Percentiles rank a stretch among this genome's conserved stretches.
Conservation (phyloP, 2,113 vertebrate species). For the Sinocyclocheilus grahami region DNA sequence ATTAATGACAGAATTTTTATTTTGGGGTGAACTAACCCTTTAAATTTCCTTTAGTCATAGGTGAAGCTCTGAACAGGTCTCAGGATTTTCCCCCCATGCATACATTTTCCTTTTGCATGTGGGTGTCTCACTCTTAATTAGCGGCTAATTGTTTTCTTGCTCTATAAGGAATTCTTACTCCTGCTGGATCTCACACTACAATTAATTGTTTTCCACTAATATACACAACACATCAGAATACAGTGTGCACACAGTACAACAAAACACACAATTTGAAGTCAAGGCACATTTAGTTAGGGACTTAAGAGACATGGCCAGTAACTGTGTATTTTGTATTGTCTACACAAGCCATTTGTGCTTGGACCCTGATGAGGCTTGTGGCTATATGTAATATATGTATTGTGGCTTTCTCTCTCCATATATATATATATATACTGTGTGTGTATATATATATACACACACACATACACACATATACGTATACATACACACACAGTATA, state of each 20-base stretch:
- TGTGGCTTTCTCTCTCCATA: too few relatives aligned
- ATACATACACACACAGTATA: neutral
- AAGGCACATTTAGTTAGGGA: neutral
- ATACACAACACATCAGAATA: neutral
- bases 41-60: neutral
- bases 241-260: neutral
- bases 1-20: too few relatives aligned
- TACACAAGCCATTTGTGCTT: too few relatives aligned
- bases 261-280: neutral
- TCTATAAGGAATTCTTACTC: constrained; percentile 8
- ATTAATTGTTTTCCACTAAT: constrained; percentile 12
- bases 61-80: neutral
- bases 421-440: too few relatives aligned
- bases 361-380: too few relatives aligned
- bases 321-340: too few relatives aligned
- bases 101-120: constrained; percentile 17
- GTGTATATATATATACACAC: too few relatives aligned
- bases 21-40: too few relatives aligned
- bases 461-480: too few relatives aligned
- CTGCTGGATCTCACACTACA: constrained; percentile 8
- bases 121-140: constrained; percentile 35
- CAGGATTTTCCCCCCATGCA: neutral
- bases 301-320: neutral
- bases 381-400: too few relatives aligned
- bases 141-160: constrained; percentile 8